phyloP scores from a whole-genome alignment of 2,888 invertebrate species.

The Thera britannica region DNA sequence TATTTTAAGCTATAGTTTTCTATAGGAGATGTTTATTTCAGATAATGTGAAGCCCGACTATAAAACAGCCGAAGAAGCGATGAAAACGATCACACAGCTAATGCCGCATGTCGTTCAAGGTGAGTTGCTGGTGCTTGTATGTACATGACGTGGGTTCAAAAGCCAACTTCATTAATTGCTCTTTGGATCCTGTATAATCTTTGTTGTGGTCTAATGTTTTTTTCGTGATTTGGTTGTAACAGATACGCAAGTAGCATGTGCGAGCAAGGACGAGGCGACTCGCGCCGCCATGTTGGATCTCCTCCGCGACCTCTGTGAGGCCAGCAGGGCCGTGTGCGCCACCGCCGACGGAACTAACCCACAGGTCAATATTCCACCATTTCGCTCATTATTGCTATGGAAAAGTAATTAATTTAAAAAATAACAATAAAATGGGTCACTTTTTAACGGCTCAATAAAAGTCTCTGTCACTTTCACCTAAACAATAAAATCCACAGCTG shows the following conservation, averaged over 20 bases:
- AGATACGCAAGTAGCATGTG: slow-evolving; percentile 49
- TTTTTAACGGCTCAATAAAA: too few species aligned
- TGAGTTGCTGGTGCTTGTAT: slow-evolving; percentile 13
- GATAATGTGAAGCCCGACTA: slow-evolving; percentile 54
- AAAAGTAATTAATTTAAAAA: too few species aligned
- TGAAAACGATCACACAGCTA: slow-evolving; percentile 48
- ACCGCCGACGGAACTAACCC: slow-evolving; percentile 34
- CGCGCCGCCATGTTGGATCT: slow-evolving; percentile 46
- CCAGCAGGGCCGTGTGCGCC: slow-evolving; percentile 44
- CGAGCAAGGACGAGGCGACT: slow-evolving; percentile 40
- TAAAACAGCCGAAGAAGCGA: slow-evolving; percentile 47
- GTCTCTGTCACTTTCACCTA: too few species aligned
- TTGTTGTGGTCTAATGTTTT: background rate
- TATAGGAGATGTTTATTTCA: slow-evolving; percentile 25
- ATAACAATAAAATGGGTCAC: too few species aligned
- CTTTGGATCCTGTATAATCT: background rate
- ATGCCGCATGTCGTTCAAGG: slow-evolving; percentile 52
- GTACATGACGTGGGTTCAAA: background rate
- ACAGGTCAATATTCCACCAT: slow-evolving; percentile 28
- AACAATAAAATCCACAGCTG: too few species aligned
- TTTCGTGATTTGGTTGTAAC: background rate
- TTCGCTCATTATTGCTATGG: too few species aligned
- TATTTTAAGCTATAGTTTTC: background rate
- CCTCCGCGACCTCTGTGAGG: slow-evolving; percentile 47
- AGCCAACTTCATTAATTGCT: background rate